Conservation (phyloP, 1,140 invertebrate species). For the Drosophila baimaii region DNA sequence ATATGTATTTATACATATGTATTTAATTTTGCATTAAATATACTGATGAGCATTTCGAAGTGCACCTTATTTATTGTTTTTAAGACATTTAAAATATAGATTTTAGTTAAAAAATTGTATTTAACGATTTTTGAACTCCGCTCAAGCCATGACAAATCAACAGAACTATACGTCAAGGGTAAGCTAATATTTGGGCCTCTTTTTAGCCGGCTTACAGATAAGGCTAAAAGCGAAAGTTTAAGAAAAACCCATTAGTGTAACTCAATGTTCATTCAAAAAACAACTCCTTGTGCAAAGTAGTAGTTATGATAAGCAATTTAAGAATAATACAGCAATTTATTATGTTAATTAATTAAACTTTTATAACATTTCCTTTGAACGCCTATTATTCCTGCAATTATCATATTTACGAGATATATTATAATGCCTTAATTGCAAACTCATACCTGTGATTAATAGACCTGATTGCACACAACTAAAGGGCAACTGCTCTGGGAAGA, state of each 20-base stretch:
- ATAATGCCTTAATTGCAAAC: slow-evolving; percentile 5
- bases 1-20: too few species aligned
- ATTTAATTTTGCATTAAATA: too few species aligned
- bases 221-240: slow-evolving; percentile 24
- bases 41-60: background rate
- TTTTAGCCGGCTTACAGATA: background rate
- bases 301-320: background rate
- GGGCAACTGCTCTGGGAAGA: background rate
- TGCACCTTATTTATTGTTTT: too few species aligned
- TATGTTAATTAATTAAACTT: background rate
- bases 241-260: slow-evolving; percentile 2
- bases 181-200: slow-evolving; percentile 16
- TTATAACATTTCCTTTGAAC: slow-evolving; percentile 10
- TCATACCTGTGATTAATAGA: slow-evolving; percentile 25
- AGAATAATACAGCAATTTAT: slow-evolving; percentile 3
- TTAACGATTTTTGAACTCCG: background rate
- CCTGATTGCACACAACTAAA: background rate
- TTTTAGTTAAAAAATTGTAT: background rate
- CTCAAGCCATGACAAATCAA: background rate
- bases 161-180: background rate
- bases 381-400: slow-evolving; percentile 13
- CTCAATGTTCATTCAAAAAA: slow-evolving; percentile 1
- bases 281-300: background rate
- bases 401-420: slow-evolving; percentile 17
- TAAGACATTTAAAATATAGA: too few species aligned